phyloP scores from a whole-genome alignment of 1,140 invertebrate species.

The Brachionus paranguensis region DNA sequence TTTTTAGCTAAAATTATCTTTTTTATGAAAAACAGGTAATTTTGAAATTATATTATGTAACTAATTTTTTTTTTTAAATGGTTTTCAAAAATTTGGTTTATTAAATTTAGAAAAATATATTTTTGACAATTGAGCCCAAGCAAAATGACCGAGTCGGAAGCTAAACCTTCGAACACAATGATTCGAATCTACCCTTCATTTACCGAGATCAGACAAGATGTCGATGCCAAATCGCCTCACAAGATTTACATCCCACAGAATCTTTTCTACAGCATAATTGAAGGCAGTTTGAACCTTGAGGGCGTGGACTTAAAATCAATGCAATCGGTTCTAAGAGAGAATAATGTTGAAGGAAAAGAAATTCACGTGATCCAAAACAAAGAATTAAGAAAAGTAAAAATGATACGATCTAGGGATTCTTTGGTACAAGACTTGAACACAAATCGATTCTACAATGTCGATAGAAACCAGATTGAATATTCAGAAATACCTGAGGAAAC shows the following conservation, averaged over 20 bases:
- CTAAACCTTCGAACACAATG: background rate
- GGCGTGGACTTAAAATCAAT: background rate
- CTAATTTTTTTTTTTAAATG: background rate
- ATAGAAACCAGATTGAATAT: conserved; percentile 4
- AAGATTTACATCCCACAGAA: conserved; percentile 25
- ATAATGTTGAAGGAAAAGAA: conserved; percentile 12
- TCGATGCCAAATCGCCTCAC: background rate
- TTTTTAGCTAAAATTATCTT: background rate
- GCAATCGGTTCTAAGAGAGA: background rate
- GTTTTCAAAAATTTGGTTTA: background rate
- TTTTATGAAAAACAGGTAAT: background rate
- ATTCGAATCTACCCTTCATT: conserved; percentile 24
- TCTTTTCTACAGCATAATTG: background rate
- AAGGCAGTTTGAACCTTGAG: conserved; percentile 16
- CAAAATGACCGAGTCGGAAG: background rate
- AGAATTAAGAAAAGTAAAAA: background rate
- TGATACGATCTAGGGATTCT: conserved; percentile 18
- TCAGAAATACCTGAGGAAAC: conserved; percentile 20
- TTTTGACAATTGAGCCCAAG: background rate
- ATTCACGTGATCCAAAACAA: background rate
- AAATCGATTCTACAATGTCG: background rate
- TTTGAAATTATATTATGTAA: background rate
- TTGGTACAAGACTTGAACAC: conserved; percentile 25
- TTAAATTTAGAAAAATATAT: background rate
- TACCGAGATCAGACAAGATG: conserved; percentile 13